Conservation (phyloP, 2,797 vertebrate genomes). For the Xenops minutus region DNA sequence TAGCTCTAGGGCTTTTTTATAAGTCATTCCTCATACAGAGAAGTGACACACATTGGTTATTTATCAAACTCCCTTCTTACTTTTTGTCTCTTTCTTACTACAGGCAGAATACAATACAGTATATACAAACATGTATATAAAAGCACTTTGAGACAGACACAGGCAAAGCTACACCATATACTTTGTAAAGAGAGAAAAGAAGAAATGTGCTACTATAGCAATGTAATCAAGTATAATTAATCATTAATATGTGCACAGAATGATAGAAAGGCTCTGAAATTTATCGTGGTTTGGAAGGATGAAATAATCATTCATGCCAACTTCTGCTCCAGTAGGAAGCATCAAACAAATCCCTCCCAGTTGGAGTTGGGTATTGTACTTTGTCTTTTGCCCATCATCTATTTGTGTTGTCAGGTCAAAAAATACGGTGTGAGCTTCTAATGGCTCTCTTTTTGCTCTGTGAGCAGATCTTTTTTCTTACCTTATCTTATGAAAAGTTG, state of each 20-base stretch:
- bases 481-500: background rate
- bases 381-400: background rate
- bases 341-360: background rate
- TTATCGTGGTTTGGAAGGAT: background rate
- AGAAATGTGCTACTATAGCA: background rate
- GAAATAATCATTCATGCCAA: background rate
- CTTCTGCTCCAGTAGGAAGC: background rate
- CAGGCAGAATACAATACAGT: background rate
- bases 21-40: conserved; percentile 6
- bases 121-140: background rate
- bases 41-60: background rate
- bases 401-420: background rate
- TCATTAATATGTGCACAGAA: background rate
- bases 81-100: background rate
- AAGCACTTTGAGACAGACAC: background rate
- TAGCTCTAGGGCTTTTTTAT: conserved; percentile 5
- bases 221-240: background rate
- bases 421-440: background rate
- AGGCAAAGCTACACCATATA: background rate
- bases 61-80: background rate
- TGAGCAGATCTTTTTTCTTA: background rate
- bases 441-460: background rate
- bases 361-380: background rate
- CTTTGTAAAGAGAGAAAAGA: background rate
- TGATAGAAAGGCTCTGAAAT: background rate